phyloP scores from a whole-genome alignment of 2,797 vertebrate species.

The Leucoraja ocellata region DNA sequence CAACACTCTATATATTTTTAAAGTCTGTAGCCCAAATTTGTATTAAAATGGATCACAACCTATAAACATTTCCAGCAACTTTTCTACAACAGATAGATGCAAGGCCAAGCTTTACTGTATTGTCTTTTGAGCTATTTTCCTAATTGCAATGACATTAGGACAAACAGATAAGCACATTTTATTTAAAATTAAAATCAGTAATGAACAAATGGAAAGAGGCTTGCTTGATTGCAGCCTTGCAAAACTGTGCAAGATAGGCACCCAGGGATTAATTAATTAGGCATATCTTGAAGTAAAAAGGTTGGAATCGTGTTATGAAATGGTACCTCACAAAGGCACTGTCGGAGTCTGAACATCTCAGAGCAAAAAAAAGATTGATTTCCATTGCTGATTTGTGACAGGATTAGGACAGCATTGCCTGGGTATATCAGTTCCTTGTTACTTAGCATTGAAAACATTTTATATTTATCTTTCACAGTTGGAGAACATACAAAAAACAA shows the following conservation, averaged over 20 bases:
- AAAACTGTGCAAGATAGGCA: not conserved
- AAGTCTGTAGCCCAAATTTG: not conserved
- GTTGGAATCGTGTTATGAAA: slow-evolving; percentile 12
- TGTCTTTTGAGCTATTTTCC: not conserved
- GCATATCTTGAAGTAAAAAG: slow-evolving; percentile 5
- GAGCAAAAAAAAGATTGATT: not conserved
- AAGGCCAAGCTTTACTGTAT: not conserved
- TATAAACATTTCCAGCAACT: not conserved
- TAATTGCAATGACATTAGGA: not conserved
- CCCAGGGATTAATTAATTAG: slow-evolving; percentile 35
- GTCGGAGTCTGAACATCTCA: not conserved
- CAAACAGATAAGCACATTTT: not conserved
- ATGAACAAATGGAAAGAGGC: not conserved
- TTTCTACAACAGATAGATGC: not conserved
- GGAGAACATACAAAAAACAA: not conserved
- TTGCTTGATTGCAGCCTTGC: slow-evolving; percentile 4
- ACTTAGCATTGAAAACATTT: not conserved
- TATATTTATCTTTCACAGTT: not conserved
- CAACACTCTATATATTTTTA: not conserved
- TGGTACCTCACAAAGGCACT: not conserved
- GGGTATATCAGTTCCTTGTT: not conserved
- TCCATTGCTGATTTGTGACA: not conserved
- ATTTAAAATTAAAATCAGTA: slow-evolving; percentile 6
- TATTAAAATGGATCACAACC: not conserved
- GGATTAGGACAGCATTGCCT: not conserved